Conservation (phyloP, 2,113 vertebrate genomes). For the Solea solea region DNA sequence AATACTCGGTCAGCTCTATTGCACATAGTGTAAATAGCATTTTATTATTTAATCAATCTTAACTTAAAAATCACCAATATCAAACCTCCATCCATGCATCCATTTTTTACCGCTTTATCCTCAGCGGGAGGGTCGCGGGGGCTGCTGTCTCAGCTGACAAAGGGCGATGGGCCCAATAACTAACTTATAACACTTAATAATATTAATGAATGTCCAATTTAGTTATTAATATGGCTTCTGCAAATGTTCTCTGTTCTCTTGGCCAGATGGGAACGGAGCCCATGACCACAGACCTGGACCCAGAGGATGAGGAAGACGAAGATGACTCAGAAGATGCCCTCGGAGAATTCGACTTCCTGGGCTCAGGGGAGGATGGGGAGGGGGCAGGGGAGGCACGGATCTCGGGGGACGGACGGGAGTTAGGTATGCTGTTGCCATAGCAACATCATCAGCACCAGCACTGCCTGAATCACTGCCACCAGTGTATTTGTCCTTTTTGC, state of each 20-base stretch:
- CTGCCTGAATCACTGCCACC: conserved; percentile 72
- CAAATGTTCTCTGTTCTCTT: neutral
- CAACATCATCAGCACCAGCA: conserved; percentile 68
- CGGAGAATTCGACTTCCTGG: conserved; percentile 91
- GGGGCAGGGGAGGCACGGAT: conserved; percentile 85
- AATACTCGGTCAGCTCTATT: too few relatives aligned
- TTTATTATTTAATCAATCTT: too few relatives aligned
- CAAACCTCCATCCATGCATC: too few relatives aligned
- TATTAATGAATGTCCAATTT: too few relatives aligned
- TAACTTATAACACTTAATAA: too few relatives aligned
- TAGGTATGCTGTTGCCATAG: conserved; percentile 83
- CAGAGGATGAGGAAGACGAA: conserved; percentile 90
- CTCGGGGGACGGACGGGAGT: conserved; percentile 85
- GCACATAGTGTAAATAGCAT: too few relatives aligned
- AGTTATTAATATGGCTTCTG: neutral
- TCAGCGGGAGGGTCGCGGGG: too few relatives aligned
- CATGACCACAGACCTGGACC: conserved; percentile 86
- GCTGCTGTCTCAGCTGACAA: too few relatives aligned
- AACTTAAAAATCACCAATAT: too few relatives aligned
- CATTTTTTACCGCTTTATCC: too few relatives aligned
- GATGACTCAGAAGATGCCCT: conserved; percentile 92
- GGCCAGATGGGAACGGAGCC: conserved; percentile 84
- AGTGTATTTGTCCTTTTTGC: conserved; percentile 62
- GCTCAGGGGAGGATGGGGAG: conserved; percentile 89
- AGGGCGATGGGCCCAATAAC: too few relatives aligned